Conservation (phyloP, 2,888 invertebrate species). For the Chaitophorus viminalis region DNA sequence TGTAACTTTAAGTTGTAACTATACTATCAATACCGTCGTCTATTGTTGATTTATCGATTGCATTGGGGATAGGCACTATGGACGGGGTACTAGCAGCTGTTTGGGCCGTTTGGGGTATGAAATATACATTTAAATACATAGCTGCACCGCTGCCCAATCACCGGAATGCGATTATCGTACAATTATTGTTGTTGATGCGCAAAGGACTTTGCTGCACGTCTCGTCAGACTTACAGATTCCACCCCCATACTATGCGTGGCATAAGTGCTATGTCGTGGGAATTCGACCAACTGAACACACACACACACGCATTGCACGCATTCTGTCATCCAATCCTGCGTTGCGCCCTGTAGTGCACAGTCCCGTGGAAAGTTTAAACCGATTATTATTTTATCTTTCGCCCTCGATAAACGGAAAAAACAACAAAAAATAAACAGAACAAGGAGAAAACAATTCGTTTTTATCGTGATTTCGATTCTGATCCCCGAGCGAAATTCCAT, state of each 20-base stretch:
- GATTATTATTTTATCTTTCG: not conserved
- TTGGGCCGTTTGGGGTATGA: not conserved
- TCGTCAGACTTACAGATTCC: not conserved
- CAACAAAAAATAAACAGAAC: not conserved
- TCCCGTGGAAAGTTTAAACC: not conserved
- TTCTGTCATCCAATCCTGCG: not conserved
- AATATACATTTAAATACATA: not conserved
- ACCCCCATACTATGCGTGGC: not conserved
- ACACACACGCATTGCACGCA: not conserved
- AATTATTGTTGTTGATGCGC: not conserved
- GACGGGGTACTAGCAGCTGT: too few species aligned
- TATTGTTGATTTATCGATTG: too few species aligned
- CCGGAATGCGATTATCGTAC: not conserved
- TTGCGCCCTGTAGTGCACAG: too few species aligned
- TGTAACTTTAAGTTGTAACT: too few species aligned
- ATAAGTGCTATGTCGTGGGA: conserved; percentile 45
- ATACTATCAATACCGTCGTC: too few species aligned
- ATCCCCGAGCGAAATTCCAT: not conserved
- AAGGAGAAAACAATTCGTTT: not conserved
- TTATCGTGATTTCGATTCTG: not conserved
- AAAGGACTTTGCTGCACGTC: not conserved
- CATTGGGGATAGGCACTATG: too few species aligned
- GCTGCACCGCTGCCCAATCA: not conserved
- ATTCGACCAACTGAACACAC: conserved; percentile 40
- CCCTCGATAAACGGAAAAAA: not conserved